Evolutionary conservation across 2,888 invertebrate species (phyloP).

Genomic region (Spodoptera picta): DNA sequence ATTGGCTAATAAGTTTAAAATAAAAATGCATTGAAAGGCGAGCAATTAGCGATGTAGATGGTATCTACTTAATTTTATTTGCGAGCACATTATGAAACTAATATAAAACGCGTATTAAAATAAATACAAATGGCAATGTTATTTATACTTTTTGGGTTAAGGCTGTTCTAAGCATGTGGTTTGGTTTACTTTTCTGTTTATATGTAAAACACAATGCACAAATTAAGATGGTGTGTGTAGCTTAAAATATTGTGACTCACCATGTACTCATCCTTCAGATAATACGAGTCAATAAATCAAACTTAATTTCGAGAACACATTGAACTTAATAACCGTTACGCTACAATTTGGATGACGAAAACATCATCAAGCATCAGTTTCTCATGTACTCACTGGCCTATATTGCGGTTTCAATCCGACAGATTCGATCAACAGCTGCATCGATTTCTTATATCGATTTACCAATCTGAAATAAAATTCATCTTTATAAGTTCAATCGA

Average conservation of each 20-base stretch:
- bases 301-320: too few species aligned
- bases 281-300: too few species aligned
- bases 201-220: too few species aligned
- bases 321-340: too few species aligned
- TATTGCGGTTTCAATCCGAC: constrained; percentile 11
- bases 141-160: constrained; percentile 34
- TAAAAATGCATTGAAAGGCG: constrained; percentile 38
- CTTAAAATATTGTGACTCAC: too few species aligned
- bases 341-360: too few species aligned
- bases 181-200: not conserved
- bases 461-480: constrained; percentile 26
- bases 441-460: constrained; percentile 27
- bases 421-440: constrained; percentile 12
- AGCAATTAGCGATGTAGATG: constrained; percentile 40
- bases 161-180: constrained; percentile 10
- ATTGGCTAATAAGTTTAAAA: constrained; percentile 37
- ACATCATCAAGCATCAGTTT: not conserved
- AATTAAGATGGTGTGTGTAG: too few species aligned
- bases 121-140: constrained; percentile 5
- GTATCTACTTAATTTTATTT: constrained; percentile 49
- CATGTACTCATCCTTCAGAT: too few species aligned
- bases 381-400: not conserved
- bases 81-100: constrained; percentile 29
- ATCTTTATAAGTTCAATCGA: constrained; percentile 37
- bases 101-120: constrained; percentile 21